Percentiles rank a stretch among this genome's conserved stretches.
Conservation (phyloP, 1,140 invertebrate species). For the Magallana angulata region DNA sequence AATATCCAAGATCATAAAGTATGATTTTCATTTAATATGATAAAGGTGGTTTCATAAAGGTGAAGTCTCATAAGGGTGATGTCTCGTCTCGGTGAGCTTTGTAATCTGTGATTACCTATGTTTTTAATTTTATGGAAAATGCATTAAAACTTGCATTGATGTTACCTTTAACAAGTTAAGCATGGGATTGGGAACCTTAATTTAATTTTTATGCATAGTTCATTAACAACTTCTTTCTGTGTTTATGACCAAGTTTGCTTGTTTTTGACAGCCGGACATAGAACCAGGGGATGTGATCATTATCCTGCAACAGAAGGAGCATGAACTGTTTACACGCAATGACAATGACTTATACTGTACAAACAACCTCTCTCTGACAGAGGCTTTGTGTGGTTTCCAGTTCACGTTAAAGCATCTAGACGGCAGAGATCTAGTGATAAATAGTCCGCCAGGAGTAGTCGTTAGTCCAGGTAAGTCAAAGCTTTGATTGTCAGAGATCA, state of each 20-base stretch:
- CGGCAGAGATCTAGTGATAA: conserved; percentile 92
- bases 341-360: conserved; percentile 92
- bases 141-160: too few species aligned
- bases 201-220: too few species aligned
- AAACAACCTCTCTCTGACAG: conserved; percentile 89
- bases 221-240: too few species aligned
- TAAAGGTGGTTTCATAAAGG: too few species aligned
- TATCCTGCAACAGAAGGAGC: conserved; percentile 96
- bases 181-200: too few species aligned
- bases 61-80: too few species aligned
- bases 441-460: conserved; percentile 89
- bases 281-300: conserved; percentile 97
- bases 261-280: conserved; percentile 87
- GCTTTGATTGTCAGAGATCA: not conserved
- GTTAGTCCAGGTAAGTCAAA: conserved; percentile 87
- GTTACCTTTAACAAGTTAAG: too few species aligned
- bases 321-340: conserved; percentile 89
- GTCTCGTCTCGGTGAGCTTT: too few species aligned
- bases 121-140: too few species aligned
- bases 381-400: conserved; percentile 97
- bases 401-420: conserved; percentile 96
- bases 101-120: too few species aligned
- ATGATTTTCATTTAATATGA: too few species aligned
- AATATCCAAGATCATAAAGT: too few species aligned
- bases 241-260: not conserved